Conservation (phyloP, 2,888 invertebrate genomes). For the Agapostemon virescens region DNA sequence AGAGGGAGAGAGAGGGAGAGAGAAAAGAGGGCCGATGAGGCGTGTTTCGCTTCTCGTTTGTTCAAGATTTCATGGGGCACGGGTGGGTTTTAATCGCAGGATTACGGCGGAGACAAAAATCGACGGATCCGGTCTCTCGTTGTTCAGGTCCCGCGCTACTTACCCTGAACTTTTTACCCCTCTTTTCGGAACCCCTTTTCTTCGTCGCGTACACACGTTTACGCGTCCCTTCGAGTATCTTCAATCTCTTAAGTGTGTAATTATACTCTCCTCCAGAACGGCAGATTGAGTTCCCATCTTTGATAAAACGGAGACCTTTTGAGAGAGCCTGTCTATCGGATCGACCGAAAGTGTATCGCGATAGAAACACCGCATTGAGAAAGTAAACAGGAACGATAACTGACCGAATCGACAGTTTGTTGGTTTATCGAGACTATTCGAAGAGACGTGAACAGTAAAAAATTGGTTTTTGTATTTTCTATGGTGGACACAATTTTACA, state of each 20-base stretch:
- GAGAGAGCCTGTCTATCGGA: not conserved
- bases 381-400: not conserved
- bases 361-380: not conserved
- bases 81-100: not conserved
- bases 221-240: not conserved
- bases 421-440: not conserved
- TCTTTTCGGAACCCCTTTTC: not conserved
- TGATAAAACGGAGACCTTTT: not conserved
- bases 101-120: slow-evolving; percentile 11
- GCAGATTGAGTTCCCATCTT: not conserved
- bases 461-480: not conserved
- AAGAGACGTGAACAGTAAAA: not conserved
- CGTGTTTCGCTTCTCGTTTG: slow-evolving; percentile 2
- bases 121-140: not conserved
- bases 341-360: not conserved
- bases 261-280: not conserved
- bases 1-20: not conserved
- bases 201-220: not conserved
- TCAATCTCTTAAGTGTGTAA: slow-evolving; percentile 11
- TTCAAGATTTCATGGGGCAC: not conserved
- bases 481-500: not conserved
- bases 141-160: not conserved
- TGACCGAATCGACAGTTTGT: not conserved
- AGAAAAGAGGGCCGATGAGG: not conserved
- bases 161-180: not conserved